Conservation (phyloP, 2,888 invertebrate species). For the Salticus scenicus region DNA sequence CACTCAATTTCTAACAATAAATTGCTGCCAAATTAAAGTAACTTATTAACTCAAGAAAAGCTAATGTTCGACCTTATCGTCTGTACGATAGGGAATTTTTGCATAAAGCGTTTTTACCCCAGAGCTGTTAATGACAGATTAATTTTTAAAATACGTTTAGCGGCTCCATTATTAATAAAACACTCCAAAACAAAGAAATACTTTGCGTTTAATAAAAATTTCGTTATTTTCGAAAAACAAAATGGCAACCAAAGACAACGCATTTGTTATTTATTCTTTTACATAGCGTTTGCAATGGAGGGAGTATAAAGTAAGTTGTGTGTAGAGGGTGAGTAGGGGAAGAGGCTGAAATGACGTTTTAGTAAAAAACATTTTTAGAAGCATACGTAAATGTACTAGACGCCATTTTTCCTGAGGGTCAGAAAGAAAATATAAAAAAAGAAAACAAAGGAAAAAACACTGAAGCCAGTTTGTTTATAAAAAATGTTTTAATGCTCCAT, state of each 20-base stretch:
- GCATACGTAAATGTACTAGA: slow-evolving; percentile 39
- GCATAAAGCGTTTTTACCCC: background rate
- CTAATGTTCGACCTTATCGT: background rate
- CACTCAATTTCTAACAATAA: no score
- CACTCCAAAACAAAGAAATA: no score
- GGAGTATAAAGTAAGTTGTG: background rate
- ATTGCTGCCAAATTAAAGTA: no score
- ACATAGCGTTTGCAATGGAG: background rate
- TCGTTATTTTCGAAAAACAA: no score
- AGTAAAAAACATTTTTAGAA: background rate
- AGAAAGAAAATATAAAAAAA: background rate
- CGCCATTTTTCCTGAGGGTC: slow-evolving; percentile 37
- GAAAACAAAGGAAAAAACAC: background rate
- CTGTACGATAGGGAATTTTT: background rate
- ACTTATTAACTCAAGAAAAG: no score
- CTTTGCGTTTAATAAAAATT: no score
- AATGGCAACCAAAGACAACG: background rate
- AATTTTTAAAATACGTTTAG: background rate
- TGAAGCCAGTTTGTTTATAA: background rate
- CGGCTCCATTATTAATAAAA: background rate
- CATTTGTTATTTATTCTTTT: background rate
- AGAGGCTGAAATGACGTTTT: slow-evolving; percentile 21
- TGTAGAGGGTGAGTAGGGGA: background rate
- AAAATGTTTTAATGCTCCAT: slow-evolving; percentile 59
- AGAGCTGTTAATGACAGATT: slow-evolving; percentile 3